Evolutionary conservation across 1,140 invertebrate species (phyloP), one percentile per base, ranked within the genome.

Genomic region (Trachelipus rathkii): DNA sequence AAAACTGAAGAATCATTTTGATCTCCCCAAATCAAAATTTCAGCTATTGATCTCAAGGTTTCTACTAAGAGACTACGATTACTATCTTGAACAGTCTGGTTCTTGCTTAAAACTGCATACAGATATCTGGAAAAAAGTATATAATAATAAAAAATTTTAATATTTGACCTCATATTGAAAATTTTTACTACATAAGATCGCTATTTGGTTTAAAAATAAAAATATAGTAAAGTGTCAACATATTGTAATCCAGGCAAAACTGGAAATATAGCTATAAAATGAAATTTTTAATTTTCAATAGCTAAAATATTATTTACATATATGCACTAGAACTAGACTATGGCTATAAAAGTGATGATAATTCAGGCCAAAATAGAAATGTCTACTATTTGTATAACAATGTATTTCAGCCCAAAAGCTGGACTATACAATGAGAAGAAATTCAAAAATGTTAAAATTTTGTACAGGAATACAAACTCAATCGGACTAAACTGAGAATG

Each of bases 1-100:
- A 99, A 99, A 44, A 99, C 96, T 78, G 95, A 93, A 79, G 95
- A 95, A 85, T 99, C 98, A 91, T 99, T 99, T 87, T 99, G 97
- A 87, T 99, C 98, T 43, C 98, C 97, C 97, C 98, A 99, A 84
- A 99, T 99, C 10, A 99, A 87, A 84, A 99, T 99, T 87, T 99
- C 97, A 23, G 97, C 95, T 83, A 99, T 99, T 53, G 95, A 97
- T 81, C 96, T 88, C 71, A 99, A 86, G 0, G 95, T 98, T 87
- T 99, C 97, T 13, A 99, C 96, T n/a, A 99, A 86, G 15, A 98
- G 88, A 43, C 93, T 92, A 82, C 94, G 89, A 84, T 99, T 99
- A 81, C 92, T 91, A 82, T 99, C 97, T 15, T 93, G 96, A 0
- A 99, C 96, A 13, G 91, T 95, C 83, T 98, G 96, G 87, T 99